A percentile compares a stretch with the other conserved stretches of the same genome.
These are phyloP conservation scores for Hucho hucho DNA, from an alignment of 2,113 vertebrate species.

Conservation along the genomic window DNA sequence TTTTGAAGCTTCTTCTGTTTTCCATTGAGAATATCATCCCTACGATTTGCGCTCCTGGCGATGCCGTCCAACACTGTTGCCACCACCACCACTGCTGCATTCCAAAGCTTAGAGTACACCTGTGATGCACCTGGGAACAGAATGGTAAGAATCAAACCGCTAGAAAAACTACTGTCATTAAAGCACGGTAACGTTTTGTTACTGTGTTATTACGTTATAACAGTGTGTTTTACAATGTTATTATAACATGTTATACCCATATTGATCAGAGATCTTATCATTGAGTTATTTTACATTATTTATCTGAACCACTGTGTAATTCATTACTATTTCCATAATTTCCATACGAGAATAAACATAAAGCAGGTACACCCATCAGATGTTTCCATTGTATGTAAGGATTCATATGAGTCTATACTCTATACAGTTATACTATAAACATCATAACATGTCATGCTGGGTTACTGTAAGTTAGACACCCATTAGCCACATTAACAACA, in stretches of 20 bases:
- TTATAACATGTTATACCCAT: too few relatives aligned
- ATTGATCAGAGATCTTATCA: neutral
- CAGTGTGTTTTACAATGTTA: neutral
- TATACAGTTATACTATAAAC: too few relatives aligned
- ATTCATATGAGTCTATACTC: too few relatives aligned
- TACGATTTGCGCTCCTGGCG: conserved; percentile 42
- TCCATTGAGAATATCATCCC: conserved; percentile 19
- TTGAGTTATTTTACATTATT: neutral
- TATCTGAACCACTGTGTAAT: too few relatives aligned
- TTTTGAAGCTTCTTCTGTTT: conserved; percentile 24
- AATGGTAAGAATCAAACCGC: conserved; percentile 68
- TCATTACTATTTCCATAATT: too few relatives aligned
- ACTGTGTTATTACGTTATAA: neutral
- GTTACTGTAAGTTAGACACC: too few relatives aligned
- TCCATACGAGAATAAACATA: too few relatives aligned
- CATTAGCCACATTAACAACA: too few relatives aligned
- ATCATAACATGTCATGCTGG: too few relatives aligned
- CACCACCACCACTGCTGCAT: conserved; percentile 50
- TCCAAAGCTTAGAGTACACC: conserved; percentile 66
- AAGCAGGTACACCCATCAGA: too few relatives aligned
- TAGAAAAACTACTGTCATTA: neutral
- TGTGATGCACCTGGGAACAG: conserved; percentile 64
- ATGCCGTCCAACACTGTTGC: conserved; percentile 84
- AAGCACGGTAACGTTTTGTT: neutral
- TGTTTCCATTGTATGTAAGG: too few relatives aligned